Evolutionary conservation across 2,797 vertebrate genomes (phyloP), one percentile per base, ranked within the genome.

Genomic region (Bradypodion ventrale): DNA sequence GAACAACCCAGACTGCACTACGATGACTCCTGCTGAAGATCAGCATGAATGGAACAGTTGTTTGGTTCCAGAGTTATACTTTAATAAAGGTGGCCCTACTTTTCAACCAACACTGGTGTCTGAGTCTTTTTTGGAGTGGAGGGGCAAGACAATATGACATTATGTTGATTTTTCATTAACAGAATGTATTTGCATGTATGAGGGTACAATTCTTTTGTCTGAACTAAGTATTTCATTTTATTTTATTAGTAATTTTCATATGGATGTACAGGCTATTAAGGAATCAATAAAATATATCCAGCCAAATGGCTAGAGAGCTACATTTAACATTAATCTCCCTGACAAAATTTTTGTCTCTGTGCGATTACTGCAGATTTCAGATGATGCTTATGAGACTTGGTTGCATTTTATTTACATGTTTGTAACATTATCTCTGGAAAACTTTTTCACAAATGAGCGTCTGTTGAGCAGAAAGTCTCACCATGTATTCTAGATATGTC

Each of bases 211-310:
- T 59, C 74, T 77, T 29, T 69, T 83, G 82, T 49, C 49, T 59
- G 63, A 77, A 69, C 66, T 68, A 75, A 82, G 70, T 49, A 59
- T 83, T 83, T 59, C 74, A 76, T 83, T 83, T 83, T n/a, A 60
- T 83, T 83, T 83, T 44, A 83, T 83, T 76, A 35, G 74, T 56
- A 83, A 83, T 68, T 77, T 83, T 83, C 65, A 69, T 77, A 59
- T 68, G 65, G 63, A 68, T 32, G 44, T 69, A 32, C n/a, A 66
- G 46, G 27, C 63, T 77, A 69, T 83, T 83, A 77, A 83, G 35
- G 63, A 83, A 83, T 75, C 69, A 66, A 75, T 83, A 83, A 75
- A 66, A 56, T 37, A 16, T 16, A 35, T 42, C 25, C 44, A 12
- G 42, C 62, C 44, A 59, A 77, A 76, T 66, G 63, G 46, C 32